Percentiles rank a stretch among this genome's conserved stretches.
Conservation (phyloP, 2,888 invertebrate genomes). For the Phortica magna region DNA sequence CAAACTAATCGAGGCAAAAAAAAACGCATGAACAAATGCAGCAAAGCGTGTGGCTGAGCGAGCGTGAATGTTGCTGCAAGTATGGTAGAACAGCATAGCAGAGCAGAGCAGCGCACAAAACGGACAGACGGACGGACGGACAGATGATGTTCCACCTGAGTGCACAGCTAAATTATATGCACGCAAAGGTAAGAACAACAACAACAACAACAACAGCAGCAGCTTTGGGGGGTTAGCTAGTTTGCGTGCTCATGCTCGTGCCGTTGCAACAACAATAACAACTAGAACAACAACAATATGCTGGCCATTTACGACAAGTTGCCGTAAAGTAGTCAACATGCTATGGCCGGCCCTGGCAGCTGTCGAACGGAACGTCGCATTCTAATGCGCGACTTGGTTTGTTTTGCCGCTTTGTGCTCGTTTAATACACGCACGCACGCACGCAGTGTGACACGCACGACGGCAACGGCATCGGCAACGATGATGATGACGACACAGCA, state of each 20-base stretch:
- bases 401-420: not conserved
- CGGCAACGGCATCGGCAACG: no score
- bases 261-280: constrained; percentile 28
- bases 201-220: constrained; percentile 4
- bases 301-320: not conserved
- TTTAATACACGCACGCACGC: not conserved
- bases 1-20: not conserved
- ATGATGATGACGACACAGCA: no score
- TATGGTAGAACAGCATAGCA: no score
- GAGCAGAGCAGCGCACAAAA: no score
- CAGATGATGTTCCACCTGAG: constrained; percentile 56
- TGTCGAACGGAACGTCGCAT: not conserved
- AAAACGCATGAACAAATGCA: constrained; percentile 30
- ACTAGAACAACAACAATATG: constrained; percentile 26
- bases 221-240: constrained; percentile 23
- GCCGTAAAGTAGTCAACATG: constrained; percentile 39
- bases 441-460: not conserved
- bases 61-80: constrained; percentile 61
- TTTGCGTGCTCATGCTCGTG: constrained; percentile 25
- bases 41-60: constrained; percentile 47
- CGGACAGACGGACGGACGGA: constrained; percentile 12
- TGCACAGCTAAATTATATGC: constrained; percentile 36
- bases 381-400: constrained; percentile 25
- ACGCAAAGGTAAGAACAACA: not conserved
- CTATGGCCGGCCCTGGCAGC: not conserved